Evolutionary conservation across 2,888 invertebrate species (phyloP), one percentile per base, ranked within the genome.

Genomic region (Lagria hirta): DNA sequence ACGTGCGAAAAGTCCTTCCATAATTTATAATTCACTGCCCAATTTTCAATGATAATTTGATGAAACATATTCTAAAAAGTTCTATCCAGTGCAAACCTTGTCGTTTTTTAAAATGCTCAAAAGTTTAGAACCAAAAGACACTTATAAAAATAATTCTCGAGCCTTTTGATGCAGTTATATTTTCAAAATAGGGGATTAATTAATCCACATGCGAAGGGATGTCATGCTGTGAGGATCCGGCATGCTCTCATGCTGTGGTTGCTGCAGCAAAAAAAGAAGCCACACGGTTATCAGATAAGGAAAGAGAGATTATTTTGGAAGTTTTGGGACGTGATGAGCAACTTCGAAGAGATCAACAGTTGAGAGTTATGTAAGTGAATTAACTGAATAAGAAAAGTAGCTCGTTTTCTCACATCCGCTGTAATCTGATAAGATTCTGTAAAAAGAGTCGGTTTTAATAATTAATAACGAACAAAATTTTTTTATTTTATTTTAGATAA

Each of bases 361-460:
- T 73, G 12, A 64, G 73, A 48, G 71, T 78, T 49, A 71, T 76
- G 78, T 78, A 65, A 78, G 78, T n/a, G n/a, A n/a, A n/a, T n/a
- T n/a, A n/a, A n/a, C n/a, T n/a, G n/a, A n/a, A n/a, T n/a, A n/a
- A n/a, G n/a, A n/a, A n/a, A n/a, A n/a, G n/a, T n/a, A n/a, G n/a
- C n/a, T n/a, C n/a, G n/a, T n/a, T n/a, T n/a, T n/a, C n/a, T n/a
- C n/a, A n/a, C n/a, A n/a, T n/a, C n/a, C n/a, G n/a, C n/a, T n/a
- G n/a, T n/a, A n/a, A n/a, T n/a, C n/a, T n/a, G n/a, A n/a, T n/a
- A n/a, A n/a, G n/a, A n/a, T n/a, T n/a, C n/a, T n/a, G n/a, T n/a
- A n/a, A n/a, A n/a, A n/a, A n/a, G n/a, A n/a, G n/a, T n/a, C n/a
- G n/a, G n/a, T n/a, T n/a, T n/a, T n/a, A n/a, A n/a, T n/a, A n/a